These are phyloP conservation scores for Formica selysi DNA, from an alignment of 1,140 invertebrate species.

Conservation along the genomic window DNA sequence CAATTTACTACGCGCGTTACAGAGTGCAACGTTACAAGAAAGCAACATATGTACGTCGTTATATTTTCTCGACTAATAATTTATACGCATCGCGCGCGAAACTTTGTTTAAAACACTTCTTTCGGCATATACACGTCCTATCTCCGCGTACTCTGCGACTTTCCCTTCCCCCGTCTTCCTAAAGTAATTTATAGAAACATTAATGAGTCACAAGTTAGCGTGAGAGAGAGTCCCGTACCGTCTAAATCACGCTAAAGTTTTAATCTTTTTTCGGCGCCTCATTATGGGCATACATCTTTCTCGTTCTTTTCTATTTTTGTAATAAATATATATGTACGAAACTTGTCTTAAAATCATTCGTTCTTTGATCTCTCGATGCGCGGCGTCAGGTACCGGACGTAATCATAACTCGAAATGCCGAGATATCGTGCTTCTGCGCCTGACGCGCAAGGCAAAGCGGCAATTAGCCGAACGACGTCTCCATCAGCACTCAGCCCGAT, in stretches of 20 bases:
- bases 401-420: slow-evolving; percentile 63
- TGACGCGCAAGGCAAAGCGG: slow-evolving; percentile 65
- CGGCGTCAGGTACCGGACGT: not conserved
- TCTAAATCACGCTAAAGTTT: slow-evolving; percentile 24
- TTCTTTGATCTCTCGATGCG: slow-evolving; percentile 13
- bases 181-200: slow-evolving; percentile 42
- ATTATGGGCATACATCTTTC: slow-evolving; percentile 16
- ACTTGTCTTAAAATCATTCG: not conserved
- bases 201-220: slow-evolving; percentile 14
- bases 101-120: slow-evolving; percentile 44
- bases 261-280: not conserved
- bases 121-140: not conserved
- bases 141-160: not conserved
- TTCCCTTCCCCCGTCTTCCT: not conserved
- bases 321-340: not conserved
- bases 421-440: slow-evolving; percentile 34
- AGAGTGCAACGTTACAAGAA: slow-evolving; percentile 61
- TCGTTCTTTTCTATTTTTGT: not conserved
- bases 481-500: slow-evolving; percentile 72
- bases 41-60: slow-evolving; percentile 52
- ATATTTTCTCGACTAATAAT: slow-evolving; percentile 65
- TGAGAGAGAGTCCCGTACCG: not conserved
- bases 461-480: slow-evolving; percentile 74
- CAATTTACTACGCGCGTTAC: slow-evolving; percentile 65
- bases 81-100: slow-evolving; percentile 31